phyloP scores from a whole-genome alignment of 2,113 vertebrate species.

The Ammodytes marinus region DNA sequence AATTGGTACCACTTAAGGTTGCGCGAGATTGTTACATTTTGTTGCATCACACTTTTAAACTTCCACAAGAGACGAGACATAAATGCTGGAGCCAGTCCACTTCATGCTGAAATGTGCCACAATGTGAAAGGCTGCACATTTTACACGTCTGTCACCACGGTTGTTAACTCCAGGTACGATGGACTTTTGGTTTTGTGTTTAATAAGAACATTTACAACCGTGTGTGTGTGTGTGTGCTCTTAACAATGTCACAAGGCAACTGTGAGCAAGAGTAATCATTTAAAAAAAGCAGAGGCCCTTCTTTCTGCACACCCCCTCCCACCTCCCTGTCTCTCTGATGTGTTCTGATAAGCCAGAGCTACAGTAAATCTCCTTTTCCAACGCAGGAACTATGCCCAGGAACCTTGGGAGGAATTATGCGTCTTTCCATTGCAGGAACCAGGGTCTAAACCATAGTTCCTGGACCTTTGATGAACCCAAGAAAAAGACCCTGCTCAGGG shows the following conservation, averaged over 20 bases:
- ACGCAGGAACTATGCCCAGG: too few relatives aligned
- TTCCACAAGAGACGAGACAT: slow-evolving; percentile 30
- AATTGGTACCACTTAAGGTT: slow-evolving; percentile 42
- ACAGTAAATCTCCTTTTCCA: neutral
- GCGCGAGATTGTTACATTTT: slow-evolving; percentile 60
- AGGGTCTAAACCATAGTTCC: too few relatives aligned
- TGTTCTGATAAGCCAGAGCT: neutral
- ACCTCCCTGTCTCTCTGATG: neutral
- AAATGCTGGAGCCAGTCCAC: slow-evolving; percentile 8
- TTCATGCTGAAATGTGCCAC: slow-evolving; percentile 46
- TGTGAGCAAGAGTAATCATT: neutral
- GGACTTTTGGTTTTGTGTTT: slow-evolving; percentile 6
- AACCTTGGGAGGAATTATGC: too few relatives aligned
- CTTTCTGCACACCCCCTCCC: neutral
- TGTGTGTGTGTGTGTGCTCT: slow-evolving; percentile 3
- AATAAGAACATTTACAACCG: neutral
- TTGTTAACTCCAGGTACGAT: neutral
- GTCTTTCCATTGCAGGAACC: too few relatives aligned
- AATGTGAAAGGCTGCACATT: slow-evolving; percentile 34
- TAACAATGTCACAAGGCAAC: neutral
- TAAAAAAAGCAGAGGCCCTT: neutral
- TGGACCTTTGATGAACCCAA: too few relatives aligned
- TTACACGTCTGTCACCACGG: neutral
- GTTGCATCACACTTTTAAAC: slow-evolving; percentile 69
- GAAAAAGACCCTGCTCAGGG: too few relatives aligned